Base-by-base conservation (phyloP, 2,888 invertebrate species). In the Toxonevra muliebris region DNA sequence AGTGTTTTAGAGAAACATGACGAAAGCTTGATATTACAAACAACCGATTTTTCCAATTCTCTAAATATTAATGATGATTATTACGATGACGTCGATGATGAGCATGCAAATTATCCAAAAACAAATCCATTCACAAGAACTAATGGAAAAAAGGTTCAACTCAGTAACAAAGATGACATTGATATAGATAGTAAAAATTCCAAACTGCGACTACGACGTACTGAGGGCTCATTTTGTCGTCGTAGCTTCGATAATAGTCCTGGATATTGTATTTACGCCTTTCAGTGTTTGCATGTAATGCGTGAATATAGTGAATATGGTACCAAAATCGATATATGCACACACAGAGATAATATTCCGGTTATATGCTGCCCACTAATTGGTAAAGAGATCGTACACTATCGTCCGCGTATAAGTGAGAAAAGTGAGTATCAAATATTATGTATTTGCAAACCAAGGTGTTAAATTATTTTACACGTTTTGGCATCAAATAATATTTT, bases 331-430 rank as follows among this genome's bases (percentile, higher is more conserved):
- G 74, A 84, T 75, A 55, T 79, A 70, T 77, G 83, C 72, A 71
- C 82, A 53, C 74, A 77, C 71, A 70, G 74, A 2, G 74, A 72
- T 20, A 81, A 78, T 66, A 75, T 82, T 67, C 84, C 85, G 74
- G 86, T 88, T 2, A 80, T 85, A 11, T 85, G 85, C 58, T 85
- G 85, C 64, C 81, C 85, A 1, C 66, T 83, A 55, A 77, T 77
- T 8, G 80, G 77, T 10, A 84, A 84, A 55, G 77, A 80, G 60
- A 61, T 75, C 20, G 75, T 79, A 19, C 73, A 74, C 2, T 79
- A 77, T 30, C 30, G 30, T 30, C 30, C 30, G 64, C 74, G 84
- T 2, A 76, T 82, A 1, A 85, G 85, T 70, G 85, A 79, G 20
- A 74, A 73, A 68, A 84, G 84, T 84, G 69, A 69, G 77, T 76